phyloP scores from a whole-genome alignment of 2,113 vertebrate genomes.

The Blennius ocellaris region DNA sequence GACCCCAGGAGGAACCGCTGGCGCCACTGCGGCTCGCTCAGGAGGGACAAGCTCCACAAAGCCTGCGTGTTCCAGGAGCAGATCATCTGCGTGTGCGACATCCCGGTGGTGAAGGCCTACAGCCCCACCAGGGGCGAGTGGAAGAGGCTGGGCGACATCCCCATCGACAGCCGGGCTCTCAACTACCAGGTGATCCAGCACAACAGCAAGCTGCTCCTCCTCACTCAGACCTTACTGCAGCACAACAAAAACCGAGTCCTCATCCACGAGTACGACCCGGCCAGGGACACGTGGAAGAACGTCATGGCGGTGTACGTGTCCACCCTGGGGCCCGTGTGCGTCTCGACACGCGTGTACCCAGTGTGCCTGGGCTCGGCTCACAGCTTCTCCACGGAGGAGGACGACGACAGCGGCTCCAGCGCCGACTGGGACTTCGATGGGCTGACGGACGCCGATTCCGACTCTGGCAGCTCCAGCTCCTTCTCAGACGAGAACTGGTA shows the following conservation, averaged over 20 bases:
- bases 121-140: constrained; percentile 88
- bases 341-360: constrained; percentile 88
- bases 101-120: constrained; percentile 90
- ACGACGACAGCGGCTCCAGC: constrained; percentile 90
- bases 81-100: constrained; percentile 90
- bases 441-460: constrained; percentile 87
- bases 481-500: constrained; percentile 90
- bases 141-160: constrained; percentile 87
- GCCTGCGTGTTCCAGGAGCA: constrained; percentile 90
- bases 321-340: constrained; percentile 85
- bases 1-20: constrained; percentile 88
- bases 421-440: constrained; percentile 91
- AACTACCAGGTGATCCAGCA: constrained; percentile 90
- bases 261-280: constrained; percentile 88
- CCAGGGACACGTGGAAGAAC: constrained; percentile 85
- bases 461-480: constrained; percentile 90
- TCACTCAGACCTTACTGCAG: constrained; percentile 87
- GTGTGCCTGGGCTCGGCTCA: constrained; percentile 86
- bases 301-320: constrained; percentile 88
- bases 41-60: constrained; percentile 89
- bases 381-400: constrained; percentile 89
- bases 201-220: constrained; percentile 85
- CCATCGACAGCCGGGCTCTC: constrained; percentile 86
- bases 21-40: constrained; percentile 88
- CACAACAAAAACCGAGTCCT: constrained; percentile 90